Evolutionary conservation across 2,797 vertebrate genomes (phyloP).

Genomic region (Gallirallus australis): DNA sequence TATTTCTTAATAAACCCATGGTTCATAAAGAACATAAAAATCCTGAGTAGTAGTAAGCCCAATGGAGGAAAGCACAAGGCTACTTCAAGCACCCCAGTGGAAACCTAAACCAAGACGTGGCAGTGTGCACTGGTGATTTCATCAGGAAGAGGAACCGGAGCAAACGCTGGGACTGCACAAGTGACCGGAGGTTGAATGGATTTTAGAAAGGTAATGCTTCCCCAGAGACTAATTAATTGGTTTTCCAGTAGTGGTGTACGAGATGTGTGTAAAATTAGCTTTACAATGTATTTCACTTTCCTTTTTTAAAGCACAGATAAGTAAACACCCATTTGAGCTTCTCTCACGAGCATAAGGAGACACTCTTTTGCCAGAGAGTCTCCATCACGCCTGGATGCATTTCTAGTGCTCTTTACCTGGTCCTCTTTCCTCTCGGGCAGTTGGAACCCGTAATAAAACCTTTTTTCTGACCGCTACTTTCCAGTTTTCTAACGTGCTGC

Average conservation of each 20-base stretch:
- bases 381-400: neutral
- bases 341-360: neutral
- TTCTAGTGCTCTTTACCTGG: neutral
- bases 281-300: neutral
- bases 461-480: neutral
- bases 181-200: neutral
- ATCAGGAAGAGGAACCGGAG: neutral
- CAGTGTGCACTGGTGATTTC: neutral
- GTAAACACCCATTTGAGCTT: neutral
- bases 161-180: neutral
- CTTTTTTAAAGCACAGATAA: neutral
- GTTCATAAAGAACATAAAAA: constrained; percentile 5
- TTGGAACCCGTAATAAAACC: neutral
- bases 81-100: neutral
- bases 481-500: neutral
- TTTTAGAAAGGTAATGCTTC: neutral
- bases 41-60: neutral
- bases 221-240: neutral
- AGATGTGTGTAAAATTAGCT: neutral
- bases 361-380: neutral
- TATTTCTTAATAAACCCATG: neutral
- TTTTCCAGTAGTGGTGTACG: neutral
- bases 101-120: neutral
- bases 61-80: neutral
- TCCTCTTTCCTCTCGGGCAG: constrained; percentile 9